A percentile compares a stretch with the other conserved stretches of the same genome.
Conservation (phyloP, 2,888 invertebrate genomes). For the Deilephila porcellus region DNA sequence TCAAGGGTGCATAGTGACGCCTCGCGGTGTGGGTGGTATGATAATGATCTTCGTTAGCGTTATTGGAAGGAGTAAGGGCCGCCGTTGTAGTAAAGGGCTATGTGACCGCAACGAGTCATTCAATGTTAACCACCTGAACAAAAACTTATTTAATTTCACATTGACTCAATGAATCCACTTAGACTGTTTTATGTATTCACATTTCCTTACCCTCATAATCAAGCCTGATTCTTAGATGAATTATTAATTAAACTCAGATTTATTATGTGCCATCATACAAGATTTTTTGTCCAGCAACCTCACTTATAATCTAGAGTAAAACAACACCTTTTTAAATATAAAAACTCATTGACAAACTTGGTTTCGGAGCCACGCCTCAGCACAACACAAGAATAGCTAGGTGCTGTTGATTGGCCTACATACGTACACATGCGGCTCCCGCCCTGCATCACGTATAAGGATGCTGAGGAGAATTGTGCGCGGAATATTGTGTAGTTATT, state of each 20-base stretch:
- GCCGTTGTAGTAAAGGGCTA: constrained; percentile 42
- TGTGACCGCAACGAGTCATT: constrained; percentile 40
- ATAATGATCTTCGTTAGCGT: constrained; percentile 79
- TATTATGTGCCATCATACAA: too few relatives aligned
- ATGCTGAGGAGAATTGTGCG: too few relatives aligned
- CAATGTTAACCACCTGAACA: constrained; percentile 9
- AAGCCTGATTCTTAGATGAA: background rate
- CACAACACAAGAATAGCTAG: background rate
- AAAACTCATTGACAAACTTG: too few relatives aligned
- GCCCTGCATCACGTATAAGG: too few relatives aligned
- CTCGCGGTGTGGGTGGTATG: constrained; percentile 60
- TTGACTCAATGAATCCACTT: background rate
- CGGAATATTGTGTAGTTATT: too few relatives aligned
- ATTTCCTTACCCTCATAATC: background rate
- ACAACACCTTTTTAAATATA: too few relatives aligned
- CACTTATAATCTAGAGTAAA: too few relatives aligned
- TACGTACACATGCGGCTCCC: background rate
- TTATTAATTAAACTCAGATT: background rate
- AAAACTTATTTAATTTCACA: background rate
- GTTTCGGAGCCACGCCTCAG: background rate
- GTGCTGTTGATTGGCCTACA: background rate
- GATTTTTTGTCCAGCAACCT: too few relatives aligned
- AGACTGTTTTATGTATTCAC: background rate
- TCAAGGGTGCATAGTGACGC: constrained; percentile 82
- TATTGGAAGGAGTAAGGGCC: constrained; percentile 58